Conservation (phyloP, 2,888 invertebrate genomes). For the Copidosoma aretas region DNA sequence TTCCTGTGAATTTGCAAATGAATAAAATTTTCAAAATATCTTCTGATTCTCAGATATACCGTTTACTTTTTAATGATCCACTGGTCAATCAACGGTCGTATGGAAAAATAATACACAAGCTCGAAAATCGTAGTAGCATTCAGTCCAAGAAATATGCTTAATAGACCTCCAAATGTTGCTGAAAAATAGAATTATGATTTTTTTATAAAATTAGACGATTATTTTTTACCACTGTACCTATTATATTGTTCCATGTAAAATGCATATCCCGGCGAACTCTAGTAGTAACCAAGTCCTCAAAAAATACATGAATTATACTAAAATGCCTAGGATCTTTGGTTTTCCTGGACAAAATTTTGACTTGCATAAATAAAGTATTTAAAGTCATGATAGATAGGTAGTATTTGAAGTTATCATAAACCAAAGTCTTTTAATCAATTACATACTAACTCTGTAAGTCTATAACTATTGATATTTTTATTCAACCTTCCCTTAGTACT, state of each 20-base stretch:
- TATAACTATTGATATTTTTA: too few relatives aligned
- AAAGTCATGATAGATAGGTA: too few relatives aligned
- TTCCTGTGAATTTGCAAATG: too few relatives aligned
- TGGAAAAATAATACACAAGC: constrained; percentile 74
- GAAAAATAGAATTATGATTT: constrained; percentile 50
- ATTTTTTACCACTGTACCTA: constrained; percentile 66
- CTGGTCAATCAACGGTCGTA: constrained; percentile 61
- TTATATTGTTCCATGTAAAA: constrained; percentile 74
- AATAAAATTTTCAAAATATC: too few relatives aligned
- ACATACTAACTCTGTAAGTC: too few relatives aligned
- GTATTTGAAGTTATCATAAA: too few relatives aligned
- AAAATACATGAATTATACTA: constrained; percentile 71
- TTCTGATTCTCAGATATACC: too few relatives aligned
- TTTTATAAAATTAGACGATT: too few relatives aligned
- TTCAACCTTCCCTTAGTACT: constrained; percentile 66
- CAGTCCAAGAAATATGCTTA: constrained; percentile 84
- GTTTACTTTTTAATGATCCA: too few relatives aligned
- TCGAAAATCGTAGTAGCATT: constrained; percentile 82
- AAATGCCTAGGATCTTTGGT: constrained; percentile 62
- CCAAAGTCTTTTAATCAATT: too few relatives aligned
- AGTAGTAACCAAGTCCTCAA: constrained; percentile 72
- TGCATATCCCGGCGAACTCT: constrained; percentile 72
- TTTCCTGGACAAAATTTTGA: too few relatives aligned
- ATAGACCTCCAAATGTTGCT: constrained; percentile 83
- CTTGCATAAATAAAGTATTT: constrained; percentile 46